phyloP scores from a whole-genome alignment of 1,140 invertebrate genomes.

The Pantala flavescens region DNA sequence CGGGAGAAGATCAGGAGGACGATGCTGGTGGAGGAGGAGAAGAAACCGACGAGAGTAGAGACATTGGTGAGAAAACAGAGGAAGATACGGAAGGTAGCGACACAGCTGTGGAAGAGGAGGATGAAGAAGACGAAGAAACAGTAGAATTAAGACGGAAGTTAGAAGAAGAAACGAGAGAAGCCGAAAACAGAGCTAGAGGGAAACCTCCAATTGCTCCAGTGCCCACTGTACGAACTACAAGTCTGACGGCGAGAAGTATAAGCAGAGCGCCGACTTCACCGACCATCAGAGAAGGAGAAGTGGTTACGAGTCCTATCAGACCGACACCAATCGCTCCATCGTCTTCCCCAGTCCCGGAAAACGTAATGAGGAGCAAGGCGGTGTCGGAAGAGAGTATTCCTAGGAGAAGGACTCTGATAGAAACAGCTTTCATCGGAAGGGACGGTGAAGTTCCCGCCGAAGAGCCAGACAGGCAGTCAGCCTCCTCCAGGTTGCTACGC shows the following conservation, averaged over 20 bases:
- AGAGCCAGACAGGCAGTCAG: neutral
- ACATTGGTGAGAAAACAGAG: neutral
- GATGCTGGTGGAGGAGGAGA: neutral
- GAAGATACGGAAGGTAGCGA: neutral
- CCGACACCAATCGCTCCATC: neutral
- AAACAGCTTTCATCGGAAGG: neutral
- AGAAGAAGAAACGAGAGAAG: neutral
- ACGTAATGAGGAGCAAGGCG: neutral
- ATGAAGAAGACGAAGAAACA: neutral
- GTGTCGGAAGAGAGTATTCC: neutral
- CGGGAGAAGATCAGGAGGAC: neutral
- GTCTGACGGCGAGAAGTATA: neutral
- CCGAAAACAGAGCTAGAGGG: neutral
- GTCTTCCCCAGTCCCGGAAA: neutral
- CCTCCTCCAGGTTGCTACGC: neutral
- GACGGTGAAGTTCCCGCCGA: neutral
- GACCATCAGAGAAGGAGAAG: neutral
- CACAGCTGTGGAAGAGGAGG: neutral
- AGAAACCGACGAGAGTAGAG: neutral
- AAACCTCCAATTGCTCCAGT: neutral
- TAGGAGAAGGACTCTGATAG: neutral
- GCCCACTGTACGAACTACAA: neutral
- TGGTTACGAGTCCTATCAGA: neutral
- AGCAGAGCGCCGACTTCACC: neutral
- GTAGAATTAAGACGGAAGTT: neutral